These are phyloP conservation scores for Pandion haliaetus DNA, from an alignment of 2,113 vertebrate genomes.

Conservation along the genomic window DNA sequence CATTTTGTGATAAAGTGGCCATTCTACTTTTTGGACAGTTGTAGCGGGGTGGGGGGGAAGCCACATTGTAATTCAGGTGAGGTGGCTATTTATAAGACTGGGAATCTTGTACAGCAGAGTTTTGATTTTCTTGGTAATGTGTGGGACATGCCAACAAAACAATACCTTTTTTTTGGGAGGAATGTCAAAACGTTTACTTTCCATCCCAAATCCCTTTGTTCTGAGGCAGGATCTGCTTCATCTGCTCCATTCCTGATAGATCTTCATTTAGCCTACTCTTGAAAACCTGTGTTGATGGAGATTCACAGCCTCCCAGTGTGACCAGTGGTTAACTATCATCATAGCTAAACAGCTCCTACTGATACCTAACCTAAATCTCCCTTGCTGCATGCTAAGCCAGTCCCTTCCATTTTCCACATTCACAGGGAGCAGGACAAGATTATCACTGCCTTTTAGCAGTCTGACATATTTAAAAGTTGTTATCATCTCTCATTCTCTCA, in stretches of 20 bases:
- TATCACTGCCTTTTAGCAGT: neutral
- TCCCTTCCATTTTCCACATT: neutral
- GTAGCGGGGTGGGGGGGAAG: accelerated
- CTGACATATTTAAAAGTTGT: neutral
- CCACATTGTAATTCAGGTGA: neutral
- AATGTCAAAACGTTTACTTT: neutral
- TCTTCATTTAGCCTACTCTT: neutral
- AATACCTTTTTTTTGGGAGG: neutral
- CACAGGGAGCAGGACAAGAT: neutral
- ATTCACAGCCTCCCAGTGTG: neutral
- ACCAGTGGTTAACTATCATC: neutral
- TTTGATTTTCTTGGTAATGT: neutral
- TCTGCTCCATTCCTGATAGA: neutral
- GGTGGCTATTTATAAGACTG: neutral
- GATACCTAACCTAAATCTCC: neutral
- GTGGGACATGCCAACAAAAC: neutral
- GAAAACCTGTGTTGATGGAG: neutral
- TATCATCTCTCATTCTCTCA: neutral
- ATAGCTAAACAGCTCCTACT: neutral
- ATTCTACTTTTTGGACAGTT: neutral
- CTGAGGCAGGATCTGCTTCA: neutral
- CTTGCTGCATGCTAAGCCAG: neutral
- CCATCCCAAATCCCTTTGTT: neutral
- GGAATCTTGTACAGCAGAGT: neutral
- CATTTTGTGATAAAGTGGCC: neutral